Evolutionary conservation across 2,797 vertebrate genomes (phyloP).

Genomic region (Schizopygopsis malacanthus): DNA sequence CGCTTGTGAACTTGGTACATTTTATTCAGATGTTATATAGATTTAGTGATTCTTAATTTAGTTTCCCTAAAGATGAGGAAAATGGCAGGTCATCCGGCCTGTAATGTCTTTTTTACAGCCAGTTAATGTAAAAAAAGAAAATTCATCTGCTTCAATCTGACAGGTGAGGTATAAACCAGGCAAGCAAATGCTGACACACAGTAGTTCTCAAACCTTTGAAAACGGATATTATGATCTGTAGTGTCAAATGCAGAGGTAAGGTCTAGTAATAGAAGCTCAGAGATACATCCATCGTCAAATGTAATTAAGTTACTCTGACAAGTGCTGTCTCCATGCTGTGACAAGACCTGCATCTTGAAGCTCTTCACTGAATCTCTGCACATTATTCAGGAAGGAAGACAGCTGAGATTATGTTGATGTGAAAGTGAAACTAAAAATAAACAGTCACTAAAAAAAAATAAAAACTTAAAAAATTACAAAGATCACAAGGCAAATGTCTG

Average conservation of each 20-base stretch:
- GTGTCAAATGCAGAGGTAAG: constrained; percentile 16
- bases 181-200: constrained; percentile 25
- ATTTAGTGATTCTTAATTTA: not conserved
- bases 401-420: not conserved
- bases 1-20: not conserved
- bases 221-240: constrained; percentile 28
- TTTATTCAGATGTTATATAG: constrained; percentile 26
- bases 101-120: constrained; percentile 1
- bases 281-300: constrained; percentile 16
- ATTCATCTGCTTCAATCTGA: constrained; percentile 1
- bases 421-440: too few species aligned
- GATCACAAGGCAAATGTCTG: too few species aligned
- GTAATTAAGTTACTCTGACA: constrained; percentile 42
- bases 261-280: constrained; percentile 29
- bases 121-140: not conserved
- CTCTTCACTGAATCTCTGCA: constrained; percentile 4
- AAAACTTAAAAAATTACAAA: too few species aligned
- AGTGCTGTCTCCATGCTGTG: constrained; percentile 30
- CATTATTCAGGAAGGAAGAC: constrained; percentile 13
- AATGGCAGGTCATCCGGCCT: not conserved
- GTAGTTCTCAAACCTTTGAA: constrained; percentile 27
- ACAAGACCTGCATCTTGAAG: constrained; percentile 22
- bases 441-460: too few species aligned
- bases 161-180: not conserved
- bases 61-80: constrained; percentile 5